Conservation (phyloP, 2,797 vertebrate species). For the Setipinna tenuifilis region DNA sequence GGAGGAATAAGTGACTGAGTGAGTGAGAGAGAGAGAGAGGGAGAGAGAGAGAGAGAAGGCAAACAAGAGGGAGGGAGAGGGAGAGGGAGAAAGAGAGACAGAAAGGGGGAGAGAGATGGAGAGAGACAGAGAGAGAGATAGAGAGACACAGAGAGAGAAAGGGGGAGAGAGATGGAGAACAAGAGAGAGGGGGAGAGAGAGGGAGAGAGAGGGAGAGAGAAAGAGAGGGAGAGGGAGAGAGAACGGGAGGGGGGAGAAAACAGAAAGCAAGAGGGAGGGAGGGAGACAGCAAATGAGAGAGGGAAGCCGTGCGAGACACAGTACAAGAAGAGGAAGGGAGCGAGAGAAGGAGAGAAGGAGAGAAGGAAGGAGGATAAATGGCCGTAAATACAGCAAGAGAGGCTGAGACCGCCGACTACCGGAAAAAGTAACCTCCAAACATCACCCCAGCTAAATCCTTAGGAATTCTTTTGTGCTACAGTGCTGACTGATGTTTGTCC, state of each 20-base stretch:
- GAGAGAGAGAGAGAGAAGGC: not conserved
- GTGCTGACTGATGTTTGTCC: slow-evolving; percentile 5
- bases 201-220: not conserved
- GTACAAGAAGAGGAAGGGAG: not conserved
- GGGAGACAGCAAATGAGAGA: no score
- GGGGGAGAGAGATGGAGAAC: not conserved
- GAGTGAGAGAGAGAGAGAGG: not conserved
- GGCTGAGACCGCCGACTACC: slow-evolving; percentile 1
- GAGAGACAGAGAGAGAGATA: not conserved
- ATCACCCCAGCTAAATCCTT: slow-evolving; percentile 1
- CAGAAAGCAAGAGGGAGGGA: slow-evolving; percentile 34
- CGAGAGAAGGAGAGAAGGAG: slow-evolving; percentile 27
- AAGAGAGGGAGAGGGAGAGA: slow-evolving; percentile 51
- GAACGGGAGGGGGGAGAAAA: not conserved
- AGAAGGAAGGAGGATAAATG: slow-evolving; percentile 5
- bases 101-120: not conserved
- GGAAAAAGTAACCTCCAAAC: slow-evolving; percentile 24
- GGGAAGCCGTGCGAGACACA: slow-evolving; percentile 28
- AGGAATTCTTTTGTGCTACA: slow-evolving; percentile 24
- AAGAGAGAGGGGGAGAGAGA: not conserved
- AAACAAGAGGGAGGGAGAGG: not conserved
- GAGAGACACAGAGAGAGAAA: not conserved
- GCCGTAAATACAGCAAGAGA: not conserved
- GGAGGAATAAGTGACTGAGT: not conserved
- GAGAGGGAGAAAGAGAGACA: not conserved